Conservation (phyloP, 2,797 vertebrate species). For the Silurus aristotelis region DNA sequence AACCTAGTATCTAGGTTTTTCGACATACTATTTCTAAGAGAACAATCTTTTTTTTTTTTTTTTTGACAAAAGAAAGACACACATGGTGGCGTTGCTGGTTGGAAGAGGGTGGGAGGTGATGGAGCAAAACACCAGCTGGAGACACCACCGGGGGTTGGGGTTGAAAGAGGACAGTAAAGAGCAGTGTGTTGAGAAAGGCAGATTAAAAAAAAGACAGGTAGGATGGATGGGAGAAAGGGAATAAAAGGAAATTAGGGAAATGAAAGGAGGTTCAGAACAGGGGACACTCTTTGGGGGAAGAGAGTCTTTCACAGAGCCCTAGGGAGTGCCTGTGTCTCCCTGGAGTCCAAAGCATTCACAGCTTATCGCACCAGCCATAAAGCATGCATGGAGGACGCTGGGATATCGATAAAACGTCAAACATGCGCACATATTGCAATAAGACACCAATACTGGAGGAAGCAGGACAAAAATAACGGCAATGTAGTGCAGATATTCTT, state of each 20-base stretch:
- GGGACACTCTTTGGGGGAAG: conserved; percentile 14
- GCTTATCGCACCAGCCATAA: conserved; percentile 38
- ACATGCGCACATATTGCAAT: conserved; percentile 23
- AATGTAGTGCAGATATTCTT: not conserved
- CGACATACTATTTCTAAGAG: not conserved
- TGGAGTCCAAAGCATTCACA: conserved; percentile 33
- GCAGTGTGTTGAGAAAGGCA: not conserved
- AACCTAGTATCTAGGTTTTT: not conserved
- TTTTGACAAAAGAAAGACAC: conserved; percentile 20
- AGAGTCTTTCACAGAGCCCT: conserved; percentile 27
- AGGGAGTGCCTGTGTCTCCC: conserved; percentile 37
- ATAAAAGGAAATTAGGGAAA: conserved; percentile 35
- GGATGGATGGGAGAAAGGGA: conserved; percentile 34
- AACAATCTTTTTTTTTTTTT: not conserved
- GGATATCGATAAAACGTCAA: conserved; percentile 15
- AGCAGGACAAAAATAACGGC: not conserved
- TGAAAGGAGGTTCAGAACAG: conserved; percentile 20
- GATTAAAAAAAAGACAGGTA: conserved; percentile 22
- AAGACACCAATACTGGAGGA: not conserved
- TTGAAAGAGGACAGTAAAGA: conserved; percentile 7
- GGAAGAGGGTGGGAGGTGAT: not conserved
- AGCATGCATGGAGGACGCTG: conserved; percentile 2
- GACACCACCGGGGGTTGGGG: not conserved
- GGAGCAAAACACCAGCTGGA: not conserved
- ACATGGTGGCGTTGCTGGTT: conserved; percentile 5